phyloP scores from a whole-genome alignment of 2,113 vertebrate genomes.

The Oceanites oceanicus region DNA sequence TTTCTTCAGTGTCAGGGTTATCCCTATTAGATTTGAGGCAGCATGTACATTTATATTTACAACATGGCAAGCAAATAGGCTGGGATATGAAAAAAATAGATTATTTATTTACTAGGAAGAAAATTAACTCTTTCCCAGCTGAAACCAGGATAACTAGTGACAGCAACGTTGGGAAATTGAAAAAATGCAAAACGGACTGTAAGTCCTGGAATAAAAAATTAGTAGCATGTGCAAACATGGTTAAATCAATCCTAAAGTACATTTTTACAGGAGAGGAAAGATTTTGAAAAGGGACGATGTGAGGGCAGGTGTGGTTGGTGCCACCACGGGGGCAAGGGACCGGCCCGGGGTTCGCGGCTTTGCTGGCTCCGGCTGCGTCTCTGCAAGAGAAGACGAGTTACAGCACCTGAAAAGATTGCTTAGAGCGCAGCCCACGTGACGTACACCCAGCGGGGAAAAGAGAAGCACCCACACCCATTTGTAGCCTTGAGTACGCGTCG shows the following conservation, averaged over 20 bases:
- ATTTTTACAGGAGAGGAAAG: neutral
- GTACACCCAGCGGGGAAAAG: rapidly evolving
- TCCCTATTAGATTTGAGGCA: neutral
- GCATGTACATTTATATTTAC: rapidly evolving
- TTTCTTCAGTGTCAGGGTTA: neutral
- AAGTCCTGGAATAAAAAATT: neutral
- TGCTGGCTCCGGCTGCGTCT: neutral
- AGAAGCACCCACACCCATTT: neutral
- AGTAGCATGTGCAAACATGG: neutral
- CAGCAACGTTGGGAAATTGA: neutral
- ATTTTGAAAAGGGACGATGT: neutral
- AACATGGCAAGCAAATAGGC: neutral
- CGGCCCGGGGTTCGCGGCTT: neutral
- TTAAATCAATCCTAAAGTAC: neutral
- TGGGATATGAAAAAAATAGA: neutral
- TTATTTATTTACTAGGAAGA: neutral
- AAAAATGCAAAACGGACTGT: neutral
- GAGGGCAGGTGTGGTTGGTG: neutral
- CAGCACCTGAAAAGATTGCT: neutral
- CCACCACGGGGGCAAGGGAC: neutral
- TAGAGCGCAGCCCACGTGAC: neutral
- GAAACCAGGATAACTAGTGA: too few species aligned
- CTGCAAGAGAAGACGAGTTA: neutral
- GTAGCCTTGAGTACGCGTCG: neutral
- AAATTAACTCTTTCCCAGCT: too few species aligned